Base-by-base conservation (phyloP, 2,113 vertebrate species). In the Halichoerus grypus region DNA sequence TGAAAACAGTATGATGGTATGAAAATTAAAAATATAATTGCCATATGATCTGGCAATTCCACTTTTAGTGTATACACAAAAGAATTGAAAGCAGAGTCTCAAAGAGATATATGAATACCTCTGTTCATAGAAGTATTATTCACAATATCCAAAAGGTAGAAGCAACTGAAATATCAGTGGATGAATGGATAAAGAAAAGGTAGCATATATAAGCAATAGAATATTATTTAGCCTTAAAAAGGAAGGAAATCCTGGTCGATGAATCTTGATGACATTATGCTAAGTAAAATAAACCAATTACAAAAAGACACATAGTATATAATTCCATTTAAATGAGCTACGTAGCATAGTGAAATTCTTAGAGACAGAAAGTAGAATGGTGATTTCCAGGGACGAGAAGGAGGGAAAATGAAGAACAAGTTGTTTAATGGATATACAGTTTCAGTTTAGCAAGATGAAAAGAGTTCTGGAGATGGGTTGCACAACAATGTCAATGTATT, bases 1-100 rank as follows among this genome's bases (percentile, higher is more conserved):
- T 51, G 1, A 95, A 94, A 76, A 65, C 12, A 46, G 6, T 39
- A 39, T 24, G 18, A 33, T 3, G 11, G 14, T 21, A 79, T 3
- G 42, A 92, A 69, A 63, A 49, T 74, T 93, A 61, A 91, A 96
- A 96, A 53, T 57, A 84, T 6, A 74, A 84, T 71, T 85, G 39
- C 51, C 28, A 85, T 26, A 36, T 11, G 5, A 88, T 26, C 18
- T 14, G 79, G 1, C 13, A 79, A 74, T 61, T 53, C n/a, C 4
- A 71, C 57, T 39, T 80, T 49, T 46, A 19, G 39, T 19, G 59
- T 28, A 76, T 24, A 59, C 14, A 21, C 14, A 77, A 57, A 88
- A 95, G 13, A 81, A 67, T 49, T 93, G 42, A 85, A 71, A 85
- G 12, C 49, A 91, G 42, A 5, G 51, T 63, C 28, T 92, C 49